phyloP scores from a whole-genome alignment of 1,140 invertebrate genomes.

The Caenorhabditis latens region DNA sequence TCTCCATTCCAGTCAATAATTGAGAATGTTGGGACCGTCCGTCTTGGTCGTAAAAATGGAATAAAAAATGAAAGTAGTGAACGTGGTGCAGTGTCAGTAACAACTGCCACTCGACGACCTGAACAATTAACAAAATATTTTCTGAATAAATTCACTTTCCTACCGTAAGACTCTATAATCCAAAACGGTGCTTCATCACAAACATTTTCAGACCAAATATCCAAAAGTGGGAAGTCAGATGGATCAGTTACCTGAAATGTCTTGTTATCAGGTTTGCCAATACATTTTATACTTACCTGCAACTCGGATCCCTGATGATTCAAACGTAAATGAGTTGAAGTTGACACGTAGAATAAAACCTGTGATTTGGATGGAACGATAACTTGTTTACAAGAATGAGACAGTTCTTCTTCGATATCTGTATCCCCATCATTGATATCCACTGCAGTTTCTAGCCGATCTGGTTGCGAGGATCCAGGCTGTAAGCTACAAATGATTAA shows the following conservation, averaged over 20 bases:
- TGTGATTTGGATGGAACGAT: constrained; percentile 40
- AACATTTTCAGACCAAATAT: constrained; percentile 43
- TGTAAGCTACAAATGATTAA: not conserved
- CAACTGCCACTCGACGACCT: constrained; percentile 47
- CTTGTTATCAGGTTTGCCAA: no score
- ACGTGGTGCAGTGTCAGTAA: constrained; percentile 29
- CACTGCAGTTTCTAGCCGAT: constrained; percentile 31
- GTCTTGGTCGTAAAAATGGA: constrained; percentile 33
- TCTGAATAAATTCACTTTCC: not conserved
- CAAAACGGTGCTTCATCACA: constrained; percentile 42
- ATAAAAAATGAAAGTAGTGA: constrained; percentile 25
- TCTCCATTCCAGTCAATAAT: constrained; percentile 52
- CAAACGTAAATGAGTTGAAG: constrained; percentile 13
- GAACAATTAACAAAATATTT: not conserved
- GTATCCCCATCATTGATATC: constrained; percentile 46
- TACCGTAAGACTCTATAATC: constrained; percentile 44
- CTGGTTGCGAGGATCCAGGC: constrained; percentile 18
- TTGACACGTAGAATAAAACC: constrained; percentile 44
- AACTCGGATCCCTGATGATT: constrained; percentile 49
- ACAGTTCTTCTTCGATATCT: constrained; percentile 48
- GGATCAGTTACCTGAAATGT: constrained; percentile 15
- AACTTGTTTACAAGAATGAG: constrained; percentile 46
- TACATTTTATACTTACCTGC: no score
- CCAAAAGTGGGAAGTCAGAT: constrained; percentile 41
- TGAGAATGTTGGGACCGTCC: constrained; percentile 39